Evolutionary conservation across 2,797 vertebrate genomes (phyloP).

Genomic region (Acropternis orthonyx): DNA sequence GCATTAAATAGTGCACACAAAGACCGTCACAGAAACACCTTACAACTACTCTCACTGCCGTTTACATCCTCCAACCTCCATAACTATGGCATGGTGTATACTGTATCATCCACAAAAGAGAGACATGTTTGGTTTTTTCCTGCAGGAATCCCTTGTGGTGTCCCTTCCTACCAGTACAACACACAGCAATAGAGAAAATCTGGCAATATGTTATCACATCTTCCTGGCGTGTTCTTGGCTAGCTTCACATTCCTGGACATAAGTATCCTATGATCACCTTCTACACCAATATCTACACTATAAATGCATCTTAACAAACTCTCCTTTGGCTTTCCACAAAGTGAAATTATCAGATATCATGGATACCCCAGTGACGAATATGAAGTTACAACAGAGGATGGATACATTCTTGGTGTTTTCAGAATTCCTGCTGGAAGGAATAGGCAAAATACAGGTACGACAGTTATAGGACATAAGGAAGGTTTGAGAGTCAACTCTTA

Average conservation of each 20-base stretch:
- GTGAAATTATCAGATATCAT: conserved; percentile 84
- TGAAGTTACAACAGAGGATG: conserved; percentile 84
- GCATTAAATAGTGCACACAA: not conserved
- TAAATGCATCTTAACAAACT: not conserved
- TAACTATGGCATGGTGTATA: not conserved
- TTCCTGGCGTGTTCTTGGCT: not conserved
- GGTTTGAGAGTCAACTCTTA: not conserved
- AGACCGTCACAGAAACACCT: not conserved
- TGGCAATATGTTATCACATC: not conserved
- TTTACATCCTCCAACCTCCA: not conserved
- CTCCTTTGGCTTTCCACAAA: conserved; percentile 64
- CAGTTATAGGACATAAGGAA: not conserved
- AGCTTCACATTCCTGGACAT: not conserved
- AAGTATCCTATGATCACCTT: not conserved
- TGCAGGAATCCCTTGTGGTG: not conserved
- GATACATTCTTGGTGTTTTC: conserved; percentile 82
- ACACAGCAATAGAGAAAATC: not conserved
- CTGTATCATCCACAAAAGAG: not conserved
- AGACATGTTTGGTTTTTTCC: not conserved
- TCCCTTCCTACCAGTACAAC: not conserved
- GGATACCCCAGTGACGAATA: conserved; percentile 88
- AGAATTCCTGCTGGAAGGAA: conserved; percentile 55
- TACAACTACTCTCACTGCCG: not conserved
- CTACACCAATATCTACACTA: not conserved
- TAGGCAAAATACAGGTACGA: not conserved